phyloP scores from a whole-genome alignment of 92 coral and sea anemone genomes.

The Bergia puertoricense region DNA sequence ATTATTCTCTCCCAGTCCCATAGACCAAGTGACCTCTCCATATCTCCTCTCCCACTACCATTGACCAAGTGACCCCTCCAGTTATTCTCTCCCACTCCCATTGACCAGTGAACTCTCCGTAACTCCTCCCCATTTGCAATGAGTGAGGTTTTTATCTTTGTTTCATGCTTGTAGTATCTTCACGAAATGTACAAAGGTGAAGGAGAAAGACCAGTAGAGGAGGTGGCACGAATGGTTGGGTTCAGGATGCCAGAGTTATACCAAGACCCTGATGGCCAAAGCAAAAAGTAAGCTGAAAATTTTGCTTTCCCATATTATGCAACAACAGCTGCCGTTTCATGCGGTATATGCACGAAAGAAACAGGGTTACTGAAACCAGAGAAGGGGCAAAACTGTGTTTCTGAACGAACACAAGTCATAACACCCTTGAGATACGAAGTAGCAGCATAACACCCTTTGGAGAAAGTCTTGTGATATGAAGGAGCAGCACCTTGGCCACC shows the following conservation, averaged over 20 bases:
- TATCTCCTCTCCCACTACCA: too few relatives aligned
- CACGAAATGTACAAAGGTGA: slow-evolving; percentile 24
- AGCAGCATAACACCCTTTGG: neutral
- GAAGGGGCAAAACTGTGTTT: neutral
- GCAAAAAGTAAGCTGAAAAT: neutral
- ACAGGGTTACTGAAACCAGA: neutral
- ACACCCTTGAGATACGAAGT: neutral
- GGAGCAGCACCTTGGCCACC: neutral
- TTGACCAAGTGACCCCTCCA: too few relatives aligned
- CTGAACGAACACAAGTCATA: neutral
- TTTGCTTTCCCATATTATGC: neutral
- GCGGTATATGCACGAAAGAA: neutral
- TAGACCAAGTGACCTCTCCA: too few relatives aligned
- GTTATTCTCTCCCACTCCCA: too few relatives aligned
- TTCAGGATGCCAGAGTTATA: slow-evolving; percentile 34
- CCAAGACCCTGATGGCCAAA: neutral
- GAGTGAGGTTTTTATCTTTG: neutral
- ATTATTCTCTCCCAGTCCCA: too few relatives aligned
- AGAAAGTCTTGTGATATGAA: neutral
- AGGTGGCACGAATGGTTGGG: slow-evolving; percentile 35
- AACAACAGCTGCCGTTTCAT: neutral
- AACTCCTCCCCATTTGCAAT: too few relatives aligned
- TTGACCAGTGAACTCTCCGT: too few relatives aligned
- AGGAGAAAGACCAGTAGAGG: slow-evolving; percentile 37
- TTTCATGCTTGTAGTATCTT: slow-evolving; percentile 13